Evolutionary conservation across 1,140 invertebrate genomes (phyloP), one percentile per base, ranked within the genome.

Genomic region (Calosoma granatense): DNA sequence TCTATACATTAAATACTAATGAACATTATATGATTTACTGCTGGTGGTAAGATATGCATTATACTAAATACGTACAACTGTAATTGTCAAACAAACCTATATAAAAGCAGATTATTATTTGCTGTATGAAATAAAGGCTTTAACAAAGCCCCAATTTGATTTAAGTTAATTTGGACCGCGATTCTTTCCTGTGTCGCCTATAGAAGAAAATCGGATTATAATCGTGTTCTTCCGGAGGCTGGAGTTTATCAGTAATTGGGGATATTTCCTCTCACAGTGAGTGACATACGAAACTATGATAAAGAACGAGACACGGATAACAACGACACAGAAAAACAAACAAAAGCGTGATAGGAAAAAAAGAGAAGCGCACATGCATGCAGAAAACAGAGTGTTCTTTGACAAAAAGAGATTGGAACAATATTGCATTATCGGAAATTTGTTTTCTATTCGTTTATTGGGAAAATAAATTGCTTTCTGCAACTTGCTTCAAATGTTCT

Each of bases 391-490:
- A 9, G 41, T 4, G 17, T 30, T 30, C 26, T 14, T 30, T 12
- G 6, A 17, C 41, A 11, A 47, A 47, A 47, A 47, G 17, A 47
- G 41, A 47, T 47, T 47, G 41, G 15, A 47, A 47, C 41, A 47
- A 47, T 47, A 47, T 47, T 47, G 41, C 41, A 47, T 47, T 47
- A 47, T 47, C 3, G 41, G 41, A 47, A 30, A 47, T 47, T 47
- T 47, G 41, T 47, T 47, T 47, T 47, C 41, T 47, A 47, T 47
- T 47, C 41, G 41, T 47, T 47, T 47, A 47, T 47, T 47, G 41
- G 9, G 41, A 47, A 47, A 47, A 47, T 47, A 47, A 47, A 47
- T 47, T 47, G 41, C 41, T 47, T 47, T 36, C 26, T 36, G 6
- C 6, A 36, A 36, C 6, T 36, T n/a, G n/a, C n/a, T n/a, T n/a